A percentile compares a stretch with the other conserved stretches of the same genome.
Conservation (phyloP, 1,140 invertebrate genomes). For the Drosophila kepulauana region DNA sequence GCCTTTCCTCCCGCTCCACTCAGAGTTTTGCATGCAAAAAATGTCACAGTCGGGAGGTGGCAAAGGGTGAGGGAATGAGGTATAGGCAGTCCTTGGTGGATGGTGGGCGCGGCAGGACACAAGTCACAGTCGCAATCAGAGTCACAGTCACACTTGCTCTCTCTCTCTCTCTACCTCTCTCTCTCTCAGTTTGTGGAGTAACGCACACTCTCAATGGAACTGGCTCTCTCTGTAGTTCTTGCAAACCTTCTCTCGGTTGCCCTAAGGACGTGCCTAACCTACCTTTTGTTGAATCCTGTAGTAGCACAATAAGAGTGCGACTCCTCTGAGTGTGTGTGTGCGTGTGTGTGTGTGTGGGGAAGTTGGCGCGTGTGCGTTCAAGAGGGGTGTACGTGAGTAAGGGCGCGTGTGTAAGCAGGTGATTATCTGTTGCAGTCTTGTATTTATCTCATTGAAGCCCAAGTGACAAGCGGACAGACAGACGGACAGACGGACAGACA, state of each 20-base stretch:
- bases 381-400: conserved; percentile 24
- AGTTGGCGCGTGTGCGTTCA: background rate
- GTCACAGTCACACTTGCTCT: background rate
- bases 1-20: conserved; percentile 44
- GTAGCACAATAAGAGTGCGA: conserved; percentile 65
- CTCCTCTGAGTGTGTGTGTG: conserved; percentile 13
- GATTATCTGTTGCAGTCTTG: conserved; percentile 80
- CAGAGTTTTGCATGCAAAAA: conserved; percentile 65
- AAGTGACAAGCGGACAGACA: conserved; percentile 40
- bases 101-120: conserved; percentile 71
- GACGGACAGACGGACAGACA: conserved; percentile 5
- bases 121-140: conserved; percentile 8
- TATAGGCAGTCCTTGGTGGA: conserved; percentile 23
- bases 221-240: conserved; percentile 2
- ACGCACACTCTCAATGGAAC: background rate
- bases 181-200: background rate
- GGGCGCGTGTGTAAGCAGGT: conserved; percentile 77
- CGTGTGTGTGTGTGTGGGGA: conserved; percentile 15
- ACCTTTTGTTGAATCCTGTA: conserved; percentile 77
- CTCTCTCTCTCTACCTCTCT: background rate
- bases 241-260: conserved; percentile 21
- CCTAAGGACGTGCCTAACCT: conserved; percentile 75
- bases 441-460: conserved; percentile 79
- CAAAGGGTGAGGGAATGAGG: conserved; percentile 15
- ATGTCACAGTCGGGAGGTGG: conserved; percentile 40